Conservation (phyloP, 2,888 invertebrate genomes). For the Andrena hattorfiana region DNA sequence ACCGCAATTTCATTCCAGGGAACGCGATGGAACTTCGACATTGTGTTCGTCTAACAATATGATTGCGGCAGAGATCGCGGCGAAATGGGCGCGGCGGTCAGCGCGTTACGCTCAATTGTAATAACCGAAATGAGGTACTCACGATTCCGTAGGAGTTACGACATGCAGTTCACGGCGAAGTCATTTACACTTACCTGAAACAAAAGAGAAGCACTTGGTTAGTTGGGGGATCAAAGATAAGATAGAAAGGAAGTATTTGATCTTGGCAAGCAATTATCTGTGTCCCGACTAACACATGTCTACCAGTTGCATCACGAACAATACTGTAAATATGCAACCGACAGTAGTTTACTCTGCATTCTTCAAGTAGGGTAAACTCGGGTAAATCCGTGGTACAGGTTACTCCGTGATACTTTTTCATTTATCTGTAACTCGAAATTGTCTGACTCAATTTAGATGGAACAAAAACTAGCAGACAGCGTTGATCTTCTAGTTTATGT, state of each 20-base stretch:
- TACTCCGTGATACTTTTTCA: too few relatives aligned
- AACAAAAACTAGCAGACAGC: too few relatives aligned
- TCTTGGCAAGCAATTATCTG: slow-evolving; percentile 31
- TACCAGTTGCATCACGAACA: too few relatives aligned
- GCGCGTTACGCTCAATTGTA: slow-evolving; percentile 48
- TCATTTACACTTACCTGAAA: slow-evolving; percentile 77
- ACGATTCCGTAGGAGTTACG: slow-evolving; percentile 49
- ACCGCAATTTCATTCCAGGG: slow-evolving; percentile 24
- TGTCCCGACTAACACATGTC: neutral
- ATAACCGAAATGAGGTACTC: slow-evolving; percentile 55
- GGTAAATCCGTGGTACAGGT: too few relatives aligned
- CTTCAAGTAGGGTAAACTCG: too few relatives aligned
- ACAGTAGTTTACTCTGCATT: too few relatives aligned
- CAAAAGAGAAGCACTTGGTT: slow-evolving; percentile 68
- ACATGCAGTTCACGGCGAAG: slow-evolving; percentile 22
- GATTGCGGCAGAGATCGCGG: slow-evolving; percentile 15
- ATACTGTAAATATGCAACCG: too few relatives aligned
- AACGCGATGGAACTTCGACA: slow-evolving; percentile 25
- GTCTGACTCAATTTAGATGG: too few relatives aligned
- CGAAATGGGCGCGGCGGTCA: slow-evolving; percentile 54
- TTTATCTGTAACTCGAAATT: too few relatives aligned
- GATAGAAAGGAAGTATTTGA: slow-evolving; percentile 35
- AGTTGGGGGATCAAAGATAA: slow-evolving; percentile 57
- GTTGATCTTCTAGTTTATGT: too few relatives aligned
- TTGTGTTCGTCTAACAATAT: slow-evolving; percentile 26